Evolutionary conservation across 2,113 vertebrate species (phyloP).

Genomic region (Pandion haliaetus): DNA sequence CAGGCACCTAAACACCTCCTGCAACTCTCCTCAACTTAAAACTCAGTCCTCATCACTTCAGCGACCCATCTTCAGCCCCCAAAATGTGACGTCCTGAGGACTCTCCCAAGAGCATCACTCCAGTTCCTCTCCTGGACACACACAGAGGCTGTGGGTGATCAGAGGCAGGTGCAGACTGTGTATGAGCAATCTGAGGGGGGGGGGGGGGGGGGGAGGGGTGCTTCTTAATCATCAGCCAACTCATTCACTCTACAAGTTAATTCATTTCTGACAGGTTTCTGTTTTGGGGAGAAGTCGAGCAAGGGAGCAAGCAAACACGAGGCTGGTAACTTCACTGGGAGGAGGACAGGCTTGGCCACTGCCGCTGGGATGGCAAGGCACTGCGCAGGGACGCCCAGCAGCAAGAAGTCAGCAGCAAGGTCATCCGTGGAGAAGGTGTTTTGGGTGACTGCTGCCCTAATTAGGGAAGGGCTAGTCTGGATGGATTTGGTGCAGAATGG

Average conservation of each 20-base stretch:
- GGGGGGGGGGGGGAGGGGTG: no score
- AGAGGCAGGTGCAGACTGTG: neutral
- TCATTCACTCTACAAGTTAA: neutral
- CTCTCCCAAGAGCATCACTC: neutral
- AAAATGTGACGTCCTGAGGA: rapidly evolving
- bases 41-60: neutral
- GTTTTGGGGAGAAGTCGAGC: neutral
- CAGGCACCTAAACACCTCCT: neutral
- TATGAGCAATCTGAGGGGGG: neutral
- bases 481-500: neutral
- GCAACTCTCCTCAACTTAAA: neutral
- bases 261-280: neutral
- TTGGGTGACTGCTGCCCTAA: neutral
- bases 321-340: rapidly evolving
- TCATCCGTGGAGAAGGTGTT: neutral
- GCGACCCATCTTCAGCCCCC: neutral
- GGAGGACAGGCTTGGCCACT: rapidly evolving
- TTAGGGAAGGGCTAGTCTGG: neutral
- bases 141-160: neutral
- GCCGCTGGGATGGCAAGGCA: rapidly evolving
- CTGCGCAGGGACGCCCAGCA: rapidly evolving
- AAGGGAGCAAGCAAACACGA: neutral
- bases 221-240: no score
- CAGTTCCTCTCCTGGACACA: neutral
- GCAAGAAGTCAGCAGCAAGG: neutral